phyloP scores from a whole-genome alignment of 2,888 invertebrate species.

The Plusia festucae region DNA sequence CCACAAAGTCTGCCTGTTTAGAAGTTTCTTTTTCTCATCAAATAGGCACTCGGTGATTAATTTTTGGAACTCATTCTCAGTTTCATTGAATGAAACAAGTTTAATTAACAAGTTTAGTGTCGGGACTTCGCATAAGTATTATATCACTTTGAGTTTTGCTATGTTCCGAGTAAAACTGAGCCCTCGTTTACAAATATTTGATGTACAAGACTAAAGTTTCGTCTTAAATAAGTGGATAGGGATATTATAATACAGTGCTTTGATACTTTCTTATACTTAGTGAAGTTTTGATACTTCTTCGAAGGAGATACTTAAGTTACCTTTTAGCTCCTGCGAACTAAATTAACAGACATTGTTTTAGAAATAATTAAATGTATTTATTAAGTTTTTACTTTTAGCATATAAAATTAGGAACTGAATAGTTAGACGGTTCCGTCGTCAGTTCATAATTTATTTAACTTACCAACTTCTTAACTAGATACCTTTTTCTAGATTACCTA shows the following conservation, averaged over 20 bases:
- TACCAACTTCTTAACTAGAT: no score
- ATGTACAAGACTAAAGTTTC: slow-evolving; percentile 42
- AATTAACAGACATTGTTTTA: not conserved
- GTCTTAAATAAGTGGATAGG: slow-evolving; percentile 30
- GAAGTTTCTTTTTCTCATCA: slow-evolving; percentile 82
- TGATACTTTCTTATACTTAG: slow-evolving; percentile 17
- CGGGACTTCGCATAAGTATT: slow-evolving; percentile 64
- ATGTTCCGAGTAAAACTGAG: slow-evolving; percentile 41
- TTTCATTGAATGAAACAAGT: slow-evolving; percentile 84
- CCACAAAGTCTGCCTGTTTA: slow-evolving; percentile 72
- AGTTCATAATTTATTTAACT: no score
- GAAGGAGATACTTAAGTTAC: not conserved
- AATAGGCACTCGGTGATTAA: slow-evolving; percentile 80
- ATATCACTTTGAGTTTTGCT: slow-evolving; percentile 65
- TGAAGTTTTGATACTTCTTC: not conserved
- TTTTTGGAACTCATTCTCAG: slow-evolving; percentile 82
- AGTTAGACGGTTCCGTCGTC: no score
- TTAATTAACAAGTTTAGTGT: slow-evolving; percentile 84
- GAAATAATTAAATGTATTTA: not conserved
- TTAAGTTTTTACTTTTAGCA: not conserved
- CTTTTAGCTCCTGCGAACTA: not conserved
- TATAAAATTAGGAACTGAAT: no score
- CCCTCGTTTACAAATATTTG: slow-evolving; percentile 42
- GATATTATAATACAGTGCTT: slow-evolving; percentile 35
- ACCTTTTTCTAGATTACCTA: no score